These are phyloP conservation scores for Diplogasteroides magnus DNA, from an alignment of 1,140 invertebrate species.

Conservation along the genomic window DNA sequence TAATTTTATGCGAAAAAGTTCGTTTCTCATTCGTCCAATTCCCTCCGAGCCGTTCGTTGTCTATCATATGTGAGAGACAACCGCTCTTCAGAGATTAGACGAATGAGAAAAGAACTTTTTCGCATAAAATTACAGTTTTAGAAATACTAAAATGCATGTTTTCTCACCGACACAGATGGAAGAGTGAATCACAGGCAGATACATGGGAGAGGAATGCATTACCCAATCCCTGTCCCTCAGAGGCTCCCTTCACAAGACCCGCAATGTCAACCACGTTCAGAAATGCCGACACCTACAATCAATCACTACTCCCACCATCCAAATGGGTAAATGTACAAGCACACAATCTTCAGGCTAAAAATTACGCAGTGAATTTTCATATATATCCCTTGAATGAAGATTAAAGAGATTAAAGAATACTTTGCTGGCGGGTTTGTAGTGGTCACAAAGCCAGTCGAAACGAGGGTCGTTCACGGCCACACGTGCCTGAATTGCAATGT, in stretches of 20 bases:
- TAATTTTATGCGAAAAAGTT: too few species aligned
- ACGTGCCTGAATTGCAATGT: slow-evolving; percentile 60
- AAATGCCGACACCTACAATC: slow-evolving; percentile 72
- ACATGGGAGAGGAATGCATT: slow-evolving; percentile 98
- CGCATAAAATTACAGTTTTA: too few species aligned
- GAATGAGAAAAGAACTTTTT: too few species aligned
- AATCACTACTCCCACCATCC: too few species aligned
- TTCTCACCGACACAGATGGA: slow-evolving; percentile 91
- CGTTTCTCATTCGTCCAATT: too few species aligned
- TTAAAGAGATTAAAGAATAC: background rate
- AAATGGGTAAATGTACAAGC: background rate
- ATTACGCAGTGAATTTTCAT: background rate
- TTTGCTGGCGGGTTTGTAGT: slow-evolving; percentile 89
- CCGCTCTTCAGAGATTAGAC: too few species aligned
- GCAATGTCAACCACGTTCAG: slow-evolving; percentile 97
- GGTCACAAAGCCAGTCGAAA: slow-evolving; percentile 86
- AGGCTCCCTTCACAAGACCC: slow-evolving; percentile 84
- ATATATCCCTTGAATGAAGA: too few species aligned
- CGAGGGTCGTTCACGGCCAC: slow-evolving; percentile 94
- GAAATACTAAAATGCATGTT: too few species aligned
- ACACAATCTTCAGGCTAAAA: background rate
- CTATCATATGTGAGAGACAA: too few species aligned
- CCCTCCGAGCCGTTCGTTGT: too few species aligned
- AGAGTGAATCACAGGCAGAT: slow-evolving; percentile 96
- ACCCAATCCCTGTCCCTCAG: slow-evolving; percentile 93